A percentile compares a stretch with the other conserved stretches of the same genome.
These are phyloP conservation scores for Thryonomys swinderianus DNA, from an alignment of 2,113 vertebrate genomes.

Conservation along the genomic window DNA sequence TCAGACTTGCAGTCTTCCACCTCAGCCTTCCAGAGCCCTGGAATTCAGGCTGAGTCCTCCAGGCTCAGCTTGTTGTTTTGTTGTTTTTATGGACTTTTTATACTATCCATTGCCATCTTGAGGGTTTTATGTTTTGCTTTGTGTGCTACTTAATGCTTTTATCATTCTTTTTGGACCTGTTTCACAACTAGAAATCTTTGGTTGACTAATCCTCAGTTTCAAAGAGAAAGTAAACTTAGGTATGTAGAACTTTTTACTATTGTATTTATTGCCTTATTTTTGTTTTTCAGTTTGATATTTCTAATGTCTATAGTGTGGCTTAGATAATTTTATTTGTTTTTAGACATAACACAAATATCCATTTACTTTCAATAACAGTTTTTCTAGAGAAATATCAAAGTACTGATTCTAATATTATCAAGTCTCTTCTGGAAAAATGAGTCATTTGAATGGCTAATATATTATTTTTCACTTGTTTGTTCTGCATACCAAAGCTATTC, in stretches of 20 bases:
- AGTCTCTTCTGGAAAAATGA: slow-evolving; percentile 25
- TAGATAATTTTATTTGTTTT: slow-evolving; percentile 48
- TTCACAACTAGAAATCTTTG: neutral
- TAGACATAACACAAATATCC: neutral
- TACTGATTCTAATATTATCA: slow-evolving; percentile 43
- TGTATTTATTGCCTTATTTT: neutral
- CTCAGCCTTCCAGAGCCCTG: no score
- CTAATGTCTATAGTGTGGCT: neutral
- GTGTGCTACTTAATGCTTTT: neutral
- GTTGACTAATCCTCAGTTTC: slow-evolving; percentile 31
- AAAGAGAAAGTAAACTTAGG: neutral
- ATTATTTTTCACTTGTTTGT: slow-evolving; percentile 35
- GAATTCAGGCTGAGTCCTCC: no score
- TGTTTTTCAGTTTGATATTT: slow-evolving; percentile 9
- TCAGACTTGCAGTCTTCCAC: neutral
- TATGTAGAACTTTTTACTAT: neutral
- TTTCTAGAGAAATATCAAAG: neutral
- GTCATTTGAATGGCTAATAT: slow-evolving; percentile 29
- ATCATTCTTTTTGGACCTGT: neutral
- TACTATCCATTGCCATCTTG: neutral
- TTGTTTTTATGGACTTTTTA: neutral
- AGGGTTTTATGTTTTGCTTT: neutral
- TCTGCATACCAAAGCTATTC: slow-evolving; percentile 49
- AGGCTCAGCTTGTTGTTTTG: neutral
- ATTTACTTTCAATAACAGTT: slow-evolving; percentile 19